Evolutionary conservation across 2,113 vertebrate species (phyloP).

Genomic region (Phodopus roborovskii): DNA sequence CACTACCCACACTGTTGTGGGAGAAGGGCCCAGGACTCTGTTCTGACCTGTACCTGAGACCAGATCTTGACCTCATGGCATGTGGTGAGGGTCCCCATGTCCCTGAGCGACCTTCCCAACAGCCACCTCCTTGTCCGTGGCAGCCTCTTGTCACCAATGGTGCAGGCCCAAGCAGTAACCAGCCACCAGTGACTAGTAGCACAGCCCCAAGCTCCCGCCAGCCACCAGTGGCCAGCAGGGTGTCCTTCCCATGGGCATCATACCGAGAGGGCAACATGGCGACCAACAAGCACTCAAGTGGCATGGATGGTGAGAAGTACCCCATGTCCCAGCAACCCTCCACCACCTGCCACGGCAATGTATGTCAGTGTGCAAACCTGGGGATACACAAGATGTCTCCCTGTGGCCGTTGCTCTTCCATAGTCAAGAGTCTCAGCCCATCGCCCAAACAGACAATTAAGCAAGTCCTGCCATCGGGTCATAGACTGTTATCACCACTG

Average conservation of each 20-base stretch:
- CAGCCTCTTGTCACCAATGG: not conserved
- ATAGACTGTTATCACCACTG: not conserved
- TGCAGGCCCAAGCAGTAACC: not conserved
- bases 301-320: rapidly evolving
- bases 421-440: not conserved
- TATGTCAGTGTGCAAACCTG: not conserved
- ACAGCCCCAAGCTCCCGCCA: not conserved
- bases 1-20: not conserved
- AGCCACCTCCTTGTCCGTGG: not conserved
- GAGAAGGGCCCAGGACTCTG: rapidly evolving
- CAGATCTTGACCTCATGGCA: not conserved
- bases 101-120: rapidly evolving
- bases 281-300: rapidly evolving
- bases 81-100: not conserved
- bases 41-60: not conserved
- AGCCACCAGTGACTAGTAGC: rapidly evolving
- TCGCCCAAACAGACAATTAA: rapidly evolving
- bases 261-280: rapidly evolving
- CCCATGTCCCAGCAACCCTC: rapidly evolving
- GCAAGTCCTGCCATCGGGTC: not conserved
- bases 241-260: rapidly evolving
- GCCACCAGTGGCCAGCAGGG: constrained; percentile 28
- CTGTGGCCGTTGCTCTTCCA: rapidly evolving
- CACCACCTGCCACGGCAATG: rapidly evolving
- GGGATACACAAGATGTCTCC: not conserved